Evolutionary conservation across 2,888 invertebrate species (phyloP).

Genomic region (Neoscelio sp.): DNA sequence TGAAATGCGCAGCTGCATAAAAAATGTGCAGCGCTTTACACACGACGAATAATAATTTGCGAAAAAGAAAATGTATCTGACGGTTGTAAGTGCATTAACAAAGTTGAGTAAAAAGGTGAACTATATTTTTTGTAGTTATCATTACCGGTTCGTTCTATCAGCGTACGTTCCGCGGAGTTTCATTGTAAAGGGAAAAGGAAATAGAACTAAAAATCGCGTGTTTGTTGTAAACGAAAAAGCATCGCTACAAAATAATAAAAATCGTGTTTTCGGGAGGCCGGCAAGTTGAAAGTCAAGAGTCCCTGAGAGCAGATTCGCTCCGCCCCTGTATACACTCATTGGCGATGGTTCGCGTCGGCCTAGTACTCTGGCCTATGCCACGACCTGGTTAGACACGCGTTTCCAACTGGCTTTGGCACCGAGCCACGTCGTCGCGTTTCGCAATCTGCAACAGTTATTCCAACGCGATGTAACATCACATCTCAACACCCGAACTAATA

Average conservation of each 20-base stretch:
- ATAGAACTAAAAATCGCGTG: slow-evolving; percentile 14
- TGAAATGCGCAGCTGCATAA: slow-evolving; percentile 38
- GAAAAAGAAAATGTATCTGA: too few species aligned
- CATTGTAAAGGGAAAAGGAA: background rate
- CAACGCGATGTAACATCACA: slow-evolving; percentile 15
- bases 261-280: slow-evolving; percentile 52
- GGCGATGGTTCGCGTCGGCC: slow-evolving; percentile 81
- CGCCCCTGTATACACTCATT: slow-evolving; percentile 82
- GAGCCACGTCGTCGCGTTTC: slow-evolving; percentile 75
- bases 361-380: slow-evolving; percentile 80
- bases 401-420: slow-evolving; percentile 75
- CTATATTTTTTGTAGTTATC: background rate
- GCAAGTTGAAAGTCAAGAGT: slow-evolving; percentile 75
- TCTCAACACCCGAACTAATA: background rate
- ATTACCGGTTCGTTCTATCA: background rate
- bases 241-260: slow-evolving; percentile 47
- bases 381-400: slow-evolving; percentile 64
- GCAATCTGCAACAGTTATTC: slow-evolving; percentile 70
- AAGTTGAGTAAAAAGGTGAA: background rate
- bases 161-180: background rate
- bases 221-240: slow-evolving; percentile 46
- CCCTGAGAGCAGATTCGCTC: slow-evolving; percentile 76
- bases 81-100: too few species aligned
- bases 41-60: background rate
- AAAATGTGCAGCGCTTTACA: slow-evolving; percentile 14